Evolutionary conservation across 1,140 invertebrate genomes (phyloP).

Genomic region (Drosophila santomea): DNA sequence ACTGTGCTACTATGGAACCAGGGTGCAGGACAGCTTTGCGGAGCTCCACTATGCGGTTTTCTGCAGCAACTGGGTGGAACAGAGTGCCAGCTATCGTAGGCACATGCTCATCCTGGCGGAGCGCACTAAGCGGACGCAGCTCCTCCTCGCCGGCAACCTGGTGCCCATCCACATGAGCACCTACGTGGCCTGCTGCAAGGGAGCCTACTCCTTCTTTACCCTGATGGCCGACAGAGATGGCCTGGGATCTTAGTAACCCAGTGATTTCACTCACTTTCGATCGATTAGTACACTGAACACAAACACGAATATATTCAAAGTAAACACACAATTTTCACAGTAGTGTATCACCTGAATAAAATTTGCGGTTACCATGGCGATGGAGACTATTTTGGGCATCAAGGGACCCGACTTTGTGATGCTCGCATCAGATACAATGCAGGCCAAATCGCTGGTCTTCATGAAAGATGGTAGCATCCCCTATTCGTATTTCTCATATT

Average conservation of each 20-base stretch:
- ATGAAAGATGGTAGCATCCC: constrained; percentile 93
- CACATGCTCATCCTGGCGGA: constrained; percentile 59
- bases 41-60: constrained; percentile 55
- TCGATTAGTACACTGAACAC: neutral
- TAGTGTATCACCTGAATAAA: neutral
- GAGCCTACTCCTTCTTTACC: constrained; percentile 73
- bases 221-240: constrained; percentile 42
- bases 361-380: constrained; percentile 51
- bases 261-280: neutral
- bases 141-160: constrained; percentile 54
- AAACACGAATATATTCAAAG: neutral
- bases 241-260: neutral
- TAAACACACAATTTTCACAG: neutral
- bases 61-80: constrained; percentile 71
- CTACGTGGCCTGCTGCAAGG: constrained; percentile 63
- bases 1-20: constrained; percentile 67
- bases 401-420: constrained; percentile 96
- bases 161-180: constrained; percentile 70
- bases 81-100: constrained; percentile 45
- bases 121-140: constrained; percentile 40
- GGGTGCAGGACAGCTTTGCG: constrained; percentile 45
- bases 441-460: constrained; percentile 94
- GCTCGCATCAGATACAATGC: constrained; percentile 95
- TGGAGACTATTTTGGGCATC: constrained; percentile 96
- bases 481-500: too few relatives aligned